Percentiles rank a stretch among this genome's conserved stretches.
Evolutionary conservation across 2,797 vertebrate species (phyloP).

Genomic region (Ficedula albicollis): DNA sequence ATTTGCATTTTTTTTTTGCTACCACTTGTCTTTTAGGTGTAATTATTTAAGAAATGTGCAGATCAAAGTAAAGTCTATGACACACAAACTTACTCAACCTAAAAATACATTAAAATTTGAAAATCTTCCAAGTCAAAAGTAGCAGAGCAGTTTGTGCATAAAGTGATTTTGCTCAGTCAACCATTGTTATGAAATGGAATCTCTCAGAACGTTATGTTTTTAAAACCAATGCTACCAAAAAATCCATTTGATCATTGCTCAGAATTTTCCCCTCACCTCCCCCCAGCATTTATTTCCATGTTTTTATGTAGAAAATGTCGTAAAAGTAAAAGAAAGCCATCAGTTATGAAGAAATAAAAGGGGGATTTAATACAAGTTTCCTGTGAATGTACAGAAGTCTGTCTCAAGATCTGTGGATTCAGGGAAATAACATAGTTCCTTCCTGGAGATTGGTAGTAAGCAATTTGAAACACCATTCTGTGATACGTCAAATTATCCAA

Average conservation of each 20-base stretch:
- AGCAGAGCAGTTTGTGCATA: neutral
- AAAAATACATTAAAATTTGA: neutral
- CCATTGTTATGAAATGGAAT: neutral
- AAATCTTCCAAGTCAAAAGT: neutral
- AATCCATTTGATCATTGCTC: neutral
- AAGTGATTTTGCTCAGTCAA: neutral
- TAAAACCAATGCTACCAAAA: neutral
- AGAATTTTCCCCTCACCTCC: neutral
- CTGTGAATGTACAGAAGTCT: neutral
- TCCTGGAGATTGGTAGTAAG: neutral
- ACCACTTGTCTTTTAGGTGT: neutral
- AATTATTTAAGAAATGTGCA: neutral
- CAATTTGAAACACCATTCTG: neutral
- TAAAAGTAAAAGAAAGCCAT: neutral
- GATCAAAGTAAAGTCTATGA: neutral
- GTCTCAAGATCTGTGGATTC: neutral
- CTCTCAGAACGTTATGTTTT: neutral
- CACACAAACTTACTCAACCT: neutral
- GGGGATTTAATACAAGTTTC: neutral
- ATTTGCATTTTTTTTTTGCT: neutral
- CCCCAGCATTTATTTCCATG: neutral
- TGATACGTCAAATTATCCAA: neutral
- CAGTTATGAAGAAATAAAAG: neutral
- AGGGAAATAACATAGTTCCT: neutral
- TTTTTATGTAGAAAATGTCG: neutral